Evolutionary conservation across 2,797 vertebrate genomes (phyloP).

Genomic region (Pseudochromis fuscus): DNA sequence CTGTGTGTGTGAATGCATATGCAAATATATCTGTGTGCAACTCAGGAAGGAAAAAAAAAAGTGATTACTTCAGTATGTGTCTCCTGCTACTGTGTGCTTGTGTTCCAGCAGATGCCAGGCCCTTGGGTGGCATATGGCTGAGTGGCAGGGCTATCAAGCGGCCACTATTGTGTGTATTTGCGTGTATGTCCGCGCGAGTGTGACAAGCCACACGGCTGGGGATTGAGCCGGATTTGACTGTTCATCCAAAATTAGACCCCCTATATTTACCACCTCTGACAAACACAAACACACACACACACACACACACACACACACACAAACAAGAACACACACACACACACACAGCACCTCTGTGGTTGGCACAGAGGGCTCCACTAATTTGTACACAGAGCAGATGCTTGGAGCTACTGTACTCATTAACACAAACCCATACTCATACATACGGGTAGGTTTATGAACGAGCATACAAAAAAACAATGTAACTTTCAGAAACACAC

Average conservation of each 20-base stretch:
- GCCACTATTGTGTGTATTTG: constrained; percentile 41
- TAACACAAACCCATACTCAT: constrained; percentile 48
- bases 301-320: constrained; percentile 49
- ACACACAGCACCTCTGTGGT: constrained; percentile 57
- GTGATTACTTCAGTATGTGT: constrained; percentile 44
- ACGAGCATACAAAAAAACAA: not conserved
- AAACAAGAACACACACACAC: constrained; percentile 54
- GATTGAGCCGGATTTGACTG: constrained; percentile 37
- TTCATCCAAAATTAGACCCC: constrained; percentile 45
- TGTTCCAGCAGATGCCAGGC: constrained; percentile 79
- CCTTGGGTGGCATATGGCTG: constrained; percentile 77
- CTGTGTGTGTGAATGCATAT: constrained; percentile 13
- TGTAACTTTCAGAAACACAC: not conserved
- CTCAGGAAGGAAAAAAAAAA: constrained; percentile 5
- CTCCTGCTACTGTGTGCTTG: constrained; percentile 47
- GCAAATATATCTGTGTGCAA: constrained; percentile 25
- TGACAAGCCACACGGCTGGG: constrained; percentile 34
- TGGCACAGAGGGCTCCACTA: constrained; percentile 64
- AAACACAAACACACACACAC: constrained; percentile 58
- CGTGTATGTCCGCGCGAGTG: constrained; percentile 32
- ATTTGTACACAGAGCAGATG: constrained; percentile 72
- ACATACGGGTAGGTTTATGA: constrained; percentile 8
- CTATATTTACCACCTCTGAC: constrained; percentile 49
- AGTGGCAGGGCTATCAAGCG: constrained; percentile 79
- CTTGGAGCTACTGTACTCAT: constrained; percentile 60